Conservation (phyloP, 2,113 vertebrate genomes). For the Desmodus rotundus region DNA sequence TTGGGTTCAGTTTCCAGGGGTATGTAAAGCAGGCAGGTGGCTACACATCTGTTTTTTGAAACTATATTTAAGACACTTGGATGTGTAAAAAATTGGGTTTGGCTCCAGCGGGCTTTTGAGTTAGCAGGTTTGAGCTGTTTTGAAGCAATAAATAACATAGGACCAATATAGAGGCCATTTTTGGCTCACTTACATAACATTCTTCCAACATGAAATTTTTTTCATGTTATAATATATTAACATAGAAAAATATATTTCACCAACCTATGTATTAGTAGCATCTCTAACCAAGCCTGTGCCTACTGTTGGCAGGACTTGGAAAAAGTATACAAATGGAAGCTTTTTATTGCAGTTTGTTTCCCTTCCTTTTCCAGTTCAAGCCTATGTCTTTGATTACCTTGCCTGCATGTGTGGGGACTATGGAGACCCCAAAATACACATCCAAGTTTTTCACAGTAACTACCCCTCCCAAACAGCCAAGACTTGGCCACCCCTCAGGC, state of each 20-base stretch:
- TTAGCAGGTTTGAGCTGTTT: background rate
- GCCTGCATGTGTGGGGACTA: background rate
- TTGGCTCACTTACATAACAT: background rate
- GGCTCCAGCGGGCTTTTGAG: background rate
- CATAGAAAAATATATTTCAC: background rate
- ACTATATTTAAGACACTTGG: background rate
- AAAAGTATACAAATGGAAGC: background rate
- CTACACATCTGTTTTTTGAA: background rate
- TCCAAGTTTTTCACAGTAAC: background rate
- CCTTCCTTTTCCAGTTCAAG: background rate
- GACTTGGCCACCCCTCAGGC: background rate
- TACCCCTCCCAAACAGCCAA: background rate
- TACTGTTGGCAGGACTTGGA: background rate
- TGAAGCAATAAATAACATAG: background rate
- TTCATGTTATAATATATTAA: background rate
- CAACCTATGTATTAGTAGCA: background rate
- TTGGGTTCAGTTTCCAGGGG: background rate
- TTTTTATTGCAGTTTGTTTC: background rate
- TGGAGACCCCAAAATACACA: background rate
- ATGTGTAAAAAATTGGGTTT: constrained; percentile 18
- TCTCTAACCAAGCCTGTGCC: background rate
- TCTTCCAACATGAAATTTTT: background rate
- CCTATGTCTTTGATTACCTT: background rate
- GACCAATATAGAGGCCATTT: background rate
- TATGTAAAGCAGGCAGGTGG: background rate